Evolutionary conservation across 2,888 invertebrate species (phyloP), one percentile per base, ranked within the genome.

Genomic region (Caradrina clavipalpis): DNA sequence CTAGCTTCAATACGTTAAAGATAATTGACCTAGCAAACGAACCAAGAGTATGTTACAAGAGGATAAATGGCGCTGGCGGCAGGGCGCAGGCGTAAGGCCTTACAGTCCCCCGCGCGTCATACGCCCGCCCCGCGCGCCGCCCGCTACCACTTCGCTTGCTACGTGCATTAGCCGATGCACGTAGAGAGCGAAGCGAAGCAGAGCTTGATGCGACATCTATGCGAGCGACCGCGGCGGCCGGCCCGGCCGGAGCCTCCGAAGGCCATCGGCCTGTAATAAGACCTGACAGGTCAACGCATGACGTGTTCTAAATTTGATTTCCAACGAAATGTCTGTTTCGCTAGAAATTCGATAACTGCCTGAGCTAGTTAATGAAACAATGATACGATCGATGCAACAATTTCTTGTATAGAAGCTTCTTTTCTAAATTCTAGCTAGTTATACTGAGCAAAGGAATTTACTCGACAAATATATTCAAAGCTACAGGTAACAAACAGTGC

Each of bases 11-110:
- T 91, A 90, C 85, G 88, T 86, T 85, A 82, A 87, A 89, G 89
- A 92, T 93, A 94, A 94, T 93, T 94, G 93, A 91, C 86, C 88
- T 89, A 91, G 90, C 90, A 91, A 93, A 92, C 93, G 91, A 92
- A 91, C 89, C 88, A 88, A 88, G 88, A 88, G 90, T 89, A 89
- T 86, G 89, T 90, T 92, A 92, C 90, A 90, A 88, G 90, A 86
- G 89, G 89, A 91, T 91, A 91, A 91, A 92, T 91, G 91, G 90
- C 89, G 89, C 72, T 85, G 87, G 77, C 74, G 76, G 86, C 57
- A 77, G 70, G 70, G 93, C 94, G 94, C 94, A 94, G 89, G 93
- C 94, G 93, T 90, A 86, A 82, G 81, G 85, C 73, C 76, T 74
- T 84, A 86, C 82, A 88, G 81, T 89, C 91, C 86, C 94, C 92